Base-by-base conservation (phyloP, 2,888 invertebrate species). In the Heliconius sara region DNA sequence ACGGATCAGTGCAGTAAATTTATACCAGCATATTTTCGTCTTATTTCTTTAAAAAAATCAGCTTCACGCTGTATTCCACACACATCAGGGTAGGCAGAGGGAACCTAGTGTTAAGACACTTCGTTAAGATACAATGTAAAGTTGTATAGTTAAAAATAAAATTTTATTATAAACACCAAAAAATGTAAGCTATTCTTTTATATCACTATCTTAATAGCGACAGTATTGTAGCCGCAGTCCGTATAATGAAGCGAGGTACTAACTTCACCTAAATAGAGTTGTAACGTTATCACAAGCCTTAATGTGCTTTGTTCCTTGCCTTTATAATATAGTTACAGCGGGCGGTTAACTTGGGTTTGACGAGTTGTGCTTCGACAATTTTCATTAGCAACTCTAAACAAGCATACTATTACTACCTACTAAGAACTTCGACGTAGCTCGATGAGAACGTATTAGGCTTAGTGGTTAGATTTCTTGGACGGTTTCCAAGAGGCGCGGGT, bases 201-300 rank as follows among this genome's bases (percentile, higher is more conserved):
- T n/a, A 39, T n/a, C n/a, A n/a, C n/a, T n/a, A n/a, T n/a, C 22
- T 43, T 25, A 7, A 13, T 68, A n/a, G n/a, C 6, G 43, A 16
- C 68, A 43, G 13, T 25, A 70, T n/a, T 0, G 39, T n/a, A n/a
- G 39, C 68, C 68, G 7, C 43, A 70, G 43, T 70, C 7, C 25
- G 25, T n/a, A n/a, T 43, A 25, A 70, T 70, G 13, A 25, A 70
- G 3, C 43, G 43, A 25, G 43, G 68, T 43, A 70, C 25, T 68
- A 39, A 68, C 68, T 72, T 10, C 52, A 52, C 30, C 19, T 71
- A 27, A 47, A 72, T 52, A 57, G 22, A 13, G 52, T 22, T 52
- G 52, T 72, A 72, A 13, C 22, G 72, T 52, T 72, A 72, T 72
- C 52, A 22, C 52, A 72, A 57, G 22, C 30, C 22, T 72, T 57